A percentile compares a stretch with the other conserved stretches of the same genome.
phyloP scores from a whole-genome alignment of 2,113 vertebrate species.

The Sceloporus undulatus region DNA sequence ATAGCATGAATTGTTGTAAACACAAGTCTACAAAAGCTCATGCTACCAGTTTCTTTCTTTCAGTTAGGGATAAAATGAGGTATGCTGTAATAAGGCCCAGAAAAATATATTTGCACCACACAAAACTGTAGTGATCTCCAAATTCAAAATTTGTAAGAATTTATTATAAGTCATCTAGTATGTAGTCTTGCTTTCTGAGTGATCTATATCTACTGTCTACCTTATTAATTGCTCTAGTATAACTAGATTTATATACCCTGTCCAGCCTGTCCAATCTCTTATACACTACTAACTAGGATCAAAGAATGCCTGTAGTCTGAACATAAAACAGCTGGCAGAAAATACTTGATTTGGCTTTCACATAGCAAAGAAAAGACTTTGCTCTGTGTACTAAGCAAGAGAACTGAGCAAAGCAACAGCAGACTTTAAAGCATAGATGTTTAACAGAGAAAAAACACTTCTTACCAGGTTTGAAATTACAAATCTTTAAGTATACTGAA shows the following conservation, averaged over 20 bases:
- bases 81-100: background rate
- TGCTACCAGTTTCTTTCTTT: too few species aligned
- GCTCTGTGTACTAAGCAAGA: background rate
- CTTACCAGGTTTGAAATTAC: background rate
- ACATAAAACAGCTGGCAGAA: slow-evolving; percentile 8
- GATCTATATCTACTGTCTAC: background rate
- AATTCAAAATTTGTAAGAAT: background rate
- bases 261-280: background rate
- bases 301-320: background rate
- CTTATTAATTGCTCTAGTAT: background rate
- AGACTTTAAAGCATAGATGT: background rate
- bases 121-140: background rate
- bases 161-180: background rate
- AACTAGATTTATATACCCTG: slow-evolving; percentile 11
- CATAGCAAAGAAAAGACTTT: background rate
- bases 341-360: slow-evolving; percentile 13
- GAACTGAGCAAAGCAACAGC: background rate
- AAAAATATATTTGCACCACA: background rate
- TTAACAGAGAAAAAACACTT: background rate
- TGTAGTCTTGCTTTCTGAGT: background rate
- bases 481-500: background rate
- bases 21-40: too few species aligned
- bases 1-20: too few species aligned
- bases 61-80: background rate
- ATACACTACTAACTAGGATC: background rate